Evolutionary conservation across 30 jellyfish, hydroid and myxozoan genomes (phyloP).

Genomic region (Turritopsis rubra): DNA sequence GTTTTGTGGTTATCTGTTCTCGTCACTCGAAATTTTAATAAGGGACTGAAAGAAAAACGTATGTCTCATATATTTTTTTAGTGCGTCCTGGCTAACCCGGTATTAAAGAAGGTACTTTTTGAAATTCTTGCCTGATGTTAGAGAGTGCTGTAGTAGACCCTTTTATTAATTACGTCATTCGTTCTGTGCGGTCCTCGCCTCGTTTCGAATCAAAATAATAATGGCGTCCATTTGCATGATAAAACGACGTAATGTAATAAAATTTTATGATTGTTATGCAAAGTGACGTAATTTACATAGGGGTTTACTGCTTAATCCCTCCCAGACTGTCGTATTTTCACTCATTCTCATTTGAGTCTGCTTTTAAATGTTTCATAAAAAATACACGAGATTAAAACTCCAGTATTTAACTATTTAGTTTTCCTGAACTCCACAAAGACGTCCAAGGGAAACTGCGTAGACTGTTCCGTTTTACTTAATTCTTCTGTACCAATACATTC

Average conservation of each 20-base stretch:
- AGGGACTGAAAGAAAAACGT: constrained; percentile 73
- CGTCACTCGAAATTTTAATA: constrained; percentile 57
- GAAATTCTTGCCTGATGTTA: background rate
- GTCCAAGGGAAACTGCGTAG: background rate
- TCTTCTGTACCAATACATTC: background rate
- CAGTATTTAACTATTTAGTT: background rate
- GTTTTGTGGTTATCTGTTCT: constrained; percentile 32
- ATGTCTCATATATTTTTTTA: constrained; percentile 1
- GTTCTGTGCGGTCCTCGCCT: too few relatives aligned
- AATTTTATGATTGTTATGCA: too few relatives aligned
- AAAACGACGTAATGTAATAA: too few relatives aligned
- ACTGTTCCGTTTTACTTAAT: background rate
- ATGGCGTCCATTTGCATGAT: too few relatives aligned
- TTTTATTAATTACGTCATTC: too few relatives aligned
- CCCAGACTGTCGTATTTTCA: too few relatives aligned
- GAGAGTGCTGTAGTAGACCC: too few relatives aligned
- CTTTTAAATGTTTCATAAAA: too few relatives aligned
- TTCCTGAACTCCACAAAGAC: background rate
- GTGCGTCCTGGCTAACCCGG: background rate
- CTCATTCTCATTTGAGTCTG: background rate
- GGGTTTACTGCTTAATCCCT: too few relatives aligned
- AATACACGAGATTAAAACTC: background rate
- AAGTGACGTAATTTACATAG: too few relatives aligned
- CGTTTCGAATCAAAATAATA: too few relatives aligned
- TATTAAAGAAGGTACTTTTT: background rate